phyloP scores from a whole-genome alignment of 2,113 vertebrate genomes.

The Tylochromis polylepis region DNA sequence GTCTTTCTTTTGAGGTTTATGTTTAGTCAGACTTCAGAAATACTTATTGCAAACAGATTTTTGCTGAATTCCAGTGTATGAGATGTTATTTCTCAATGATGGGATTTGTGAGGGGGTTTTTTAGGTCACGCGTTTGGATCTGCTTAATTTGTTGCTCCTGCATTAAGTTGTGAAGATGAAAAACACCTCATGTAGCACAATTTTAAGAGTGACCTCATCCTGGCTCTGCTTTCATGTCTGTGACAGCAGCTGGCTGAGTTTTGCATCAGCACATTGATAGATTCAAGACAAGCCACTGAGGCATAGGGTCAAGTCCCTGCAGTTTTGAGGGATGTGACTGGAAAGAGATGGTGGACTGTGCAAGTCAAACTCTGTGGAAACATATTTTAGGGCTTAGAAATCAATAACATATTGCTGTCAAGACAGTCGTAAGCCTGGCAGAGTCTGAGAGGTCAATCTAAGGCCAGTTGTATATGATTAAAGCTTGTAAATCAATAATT shows the following conservation, averaged over 20 bases:
- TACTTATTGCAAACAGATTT: background rate
- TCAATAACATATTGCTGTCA: slow-evolving; percentile 53
- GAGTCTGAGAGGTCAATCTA: slow-evolving; percentile 34
- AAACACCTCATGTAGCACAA: slow-evolving; percentile 32
- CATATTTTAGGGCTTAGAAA: slow-evolving; percentile 8
- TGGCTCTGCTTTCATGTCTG: slow-evolving; percentile 31
- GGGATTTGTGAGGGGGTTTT: background rate
- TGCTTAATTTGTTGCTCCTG: background rate
- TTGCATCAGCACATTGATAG: slow-evolving; percentile 60
- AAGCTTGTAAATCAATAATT: slow-evolving; percentile 60
- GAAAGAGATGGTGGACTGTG: slow-evolving; percentile 48
- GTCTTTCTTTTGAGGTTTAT: background rate
- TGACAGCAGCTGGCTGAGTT: slow-evolving; percentile 51
- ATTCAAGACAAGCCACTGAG: slow-evolving; percentile 60
- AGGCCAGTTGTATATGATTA: slow-evolving; percentile 53
- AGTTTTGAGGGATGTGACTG: slow-evolving; percentile 53
- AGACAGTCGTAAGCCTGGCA: slow-evolving; percentile 28
- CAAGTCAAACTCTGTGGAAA: slow-evolving; percentile 39
- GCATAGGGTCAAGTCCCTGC: slow-evolving; percentile 58
- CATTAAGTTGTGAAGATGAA: slow-evolving; percentile 28
- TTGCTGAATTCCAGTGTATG: background rate
- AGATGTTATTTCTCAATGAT: background rate
- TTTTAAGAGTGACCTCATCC: slow-evolving; percentile 58
- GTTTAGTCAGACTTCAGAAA: background rate
- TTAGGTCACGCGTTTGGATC: slow-evolving; percentile 8